Evolutionary conservation across 2,113 vertebrate species (phyloP), one percentile per base, ranked within the genome.

Genomic region (Platichthys flesus): DNA sequence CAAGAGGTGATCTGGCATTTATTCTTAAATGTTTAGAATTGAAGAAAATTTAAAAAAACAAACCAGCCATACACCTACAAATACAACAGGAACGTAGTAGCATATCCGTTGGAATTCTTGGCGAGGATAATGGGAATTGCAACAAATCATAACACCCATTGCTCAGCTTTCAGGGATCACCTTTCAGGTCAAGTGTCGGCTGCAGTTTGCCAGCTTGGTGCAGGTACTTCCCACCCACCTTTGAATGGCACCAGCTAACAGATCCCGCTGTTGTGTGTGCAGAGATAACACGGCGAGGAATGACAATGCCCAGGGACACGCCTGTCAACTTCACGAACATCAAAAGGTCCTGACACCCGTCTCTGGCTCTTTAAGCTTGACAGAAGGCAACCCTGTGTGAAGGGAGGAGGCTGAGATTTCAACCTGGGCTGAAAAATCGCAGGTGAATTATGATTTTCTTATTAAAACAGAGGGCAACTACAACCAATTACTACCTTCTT

Each of bases 231-330:
- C 69, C 63, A 35, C 74, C 71, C 58, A 84, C 75, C 74, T 81
- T 83, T 79, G 79, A 88, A 74, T 81, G 88, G 65, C 84, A 87
- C 78, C 82, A 88, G 87, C 80, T 90, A 71, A 88, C 79, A 86
- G 79, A 84, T 83, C 79, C 71, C 4, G 47, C 81, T 66, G 79
- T 83, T 89, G 81, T 85, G 71, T 82, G 74, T 66, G 20, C 74
- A 24, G 70, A 40, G 69, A 86, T 85, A 83, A 74, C 57, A 51
- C 59, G 31, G 31, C 78, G 51, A 66, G 84, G 74, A 78, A 80
- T 74, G 76, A 82, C 82, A 79, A 74, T 71, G 69, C 82, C 83
- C 82, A 49, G 60, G 72, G 71, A 84, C 71, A 74, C 58, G 20
- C 67, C 82, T 84, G 87, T 88, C 84, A 89, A 71, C 82, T 71